phyloP scores from a whole-genome alignment of 2,797 vertebrate species.

The Enteromius treurensis region DNA sequence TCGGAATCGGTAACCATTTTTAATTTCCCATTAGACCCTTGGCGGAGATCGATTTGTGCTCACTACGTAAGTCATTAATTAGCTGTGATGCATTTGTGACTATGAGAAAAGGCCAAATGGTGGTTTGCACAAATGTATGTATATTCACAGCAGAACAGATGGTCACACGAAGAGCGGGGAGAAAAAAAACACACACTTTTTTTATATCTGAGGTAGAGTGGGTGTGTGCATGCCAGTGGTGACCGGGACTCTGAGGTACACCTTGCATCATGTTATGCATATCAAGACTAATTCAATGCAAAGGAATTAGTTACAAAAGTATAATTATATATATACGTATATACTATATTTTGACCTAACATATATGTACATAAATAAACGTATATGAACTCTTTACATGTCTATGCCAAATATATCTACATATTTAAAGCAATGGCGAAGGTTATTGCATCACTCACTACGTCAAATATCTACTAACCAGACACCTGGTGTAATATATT shows the following conservation, averaged over 20 bases:
- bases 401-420: neutral
- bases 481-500: neutral
- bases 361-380: neutral
- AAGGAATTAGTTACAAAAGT: neutral
- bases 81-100: conserved; percentile 76
- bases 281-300: neutral
- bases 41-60: conserved; percentile 70
- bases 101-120: conserved; percentile 72
- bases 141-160: conserved; percentile 76
- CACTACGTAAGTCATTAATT: conserved; percentile 82
- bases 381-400: neutral
- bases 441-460: neutral
- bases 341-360: neutral
- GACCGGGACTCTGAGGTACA: neutral
- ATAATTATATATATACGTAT: neutral
- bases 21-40: conserved; percentile 63
- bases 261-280: conserved; percentile 4
- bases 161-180: conserved; percentile 75
- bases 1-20: conserved; percentile 77
- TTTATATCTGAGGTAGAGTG: conserved; percentile 65
- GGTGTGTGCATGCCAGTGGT: conserved; percentile 38
- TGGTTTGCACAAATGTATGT: conserved; percentile 70
- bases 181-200: conserved; percentile 70
- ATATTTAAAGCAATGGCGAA: neutral
- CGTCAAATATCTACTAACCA: neutral